Evolutionary conservation across 2,113 vertebrate genomes (phyloP), one percentile per base, ranked within the genome.

Genomic region (Psittacus erithacus): DNA sequence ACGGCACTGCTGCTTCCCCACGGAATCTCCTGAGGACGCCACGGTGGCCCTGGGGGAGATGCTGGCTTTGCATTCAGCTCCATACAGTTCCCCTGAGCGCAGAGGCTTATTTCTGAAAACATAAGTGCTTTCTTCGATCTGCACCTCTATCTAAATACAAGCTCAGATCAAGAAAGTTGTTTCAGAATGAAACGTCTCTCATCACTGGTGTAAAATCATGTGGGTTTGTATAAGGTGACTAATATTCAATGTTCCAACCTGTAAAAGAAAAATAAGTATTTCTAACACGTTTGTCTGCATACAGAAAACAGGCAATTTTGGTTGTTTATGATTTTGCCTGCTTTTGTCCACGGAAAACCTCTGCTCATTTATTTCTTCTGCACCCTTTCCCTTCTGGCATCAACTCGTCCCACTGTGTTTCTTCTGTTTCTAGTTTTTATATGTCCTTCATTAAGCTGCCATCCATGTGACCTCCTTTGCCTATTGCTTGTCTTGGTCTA

Each of bases 371-470:
- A 68, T 76, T 83, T 71, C 47, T 50, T 76, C 43, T 82, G 28
- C 67, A 44, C 47, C 49, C 88, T 83, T 77, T 73, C 17, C 53
- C 38, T 90, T 88, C 69, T 63, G 50, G 55, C 82, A 50, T 62
- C 76, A 77, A 46, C 59, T 73, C 6, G 2, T 57, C n/a, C 77
- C 44, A 28, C 55, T 0, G 0, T 1, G 0, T 73, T 86, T 39
- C 64, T 39, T 83, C 70, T 44, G 62, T 52, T 90, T 76, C 63
- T 47, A 57, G 16, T 92, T 97, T 93, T 93, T 79, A n/a, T 75
- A 55, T 76, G 67, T 85, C 90, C 88, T 91, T 94, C 70, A 84
- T 93, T 95, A 91, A 92, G 68, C 74, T 89, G 88, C 94, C 2
- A 1, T 86, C 69, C 94, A 91, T 41, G 20, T 91, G 96, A 93